Evolutionary conservation across 2,113 vertebrate genomes (phyloP).

Genomic region (Trichomycterus rosablanca): DNA sequence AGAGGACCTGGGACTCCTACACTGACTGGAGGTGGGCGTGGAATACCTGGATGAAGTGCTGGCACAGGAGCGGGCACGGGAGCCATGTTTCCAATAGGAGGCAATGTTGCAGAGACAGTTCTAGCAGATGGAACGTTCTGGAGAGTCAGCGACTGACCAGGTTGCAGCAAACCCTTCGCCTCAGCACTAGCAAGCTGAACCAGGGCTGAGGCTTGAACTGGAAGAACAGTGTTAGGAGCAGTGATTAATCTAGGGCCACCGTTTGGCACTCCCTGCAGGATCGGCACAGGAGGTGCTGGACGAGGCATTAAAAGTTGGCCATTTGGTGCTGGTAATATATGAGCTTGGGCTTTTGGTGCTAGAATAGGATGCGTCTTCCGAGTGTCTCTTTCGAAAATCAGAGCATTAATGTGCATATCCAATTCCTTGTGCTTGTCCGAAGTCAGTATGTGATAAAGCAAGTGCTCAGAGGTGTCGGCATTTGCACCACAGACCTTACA

Average conservation of each 20-base stretch:
- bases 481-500: slow-evolving; percentile 83
- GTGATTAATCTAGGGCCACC: slow-evolving; percentile 57
- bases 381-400: slow-evolving; percentile 75
- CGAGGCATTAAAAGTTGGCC: slow-evolving; percentile 45
- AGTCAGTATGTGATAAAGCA: slow-evolving; percentile 87
- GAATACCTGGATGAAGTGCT: slow-evolving; percentile 36
- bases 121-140: slow-evolving; percentile 56
- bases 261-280: slow-evolving; percentile 52
- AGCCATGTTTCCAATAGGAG: slow-evolving; percentile 33
- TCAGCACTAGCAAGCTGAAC: slow-evolving; percentile 72
- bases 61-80: slow-evolving; percentile 43
- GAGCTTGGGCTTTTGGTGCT: slow-evolving; percentile 62
- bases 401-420: slow-evolving; percentile 76
- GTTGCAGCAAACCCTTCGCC: slow-evolving; percentile 67
- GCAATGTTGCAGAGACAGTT: slow-evolving; percentile 18
- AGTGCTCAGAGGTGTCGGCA: slow-evolving; percentile 79
- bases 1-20: slow-evolving; percentile 47
- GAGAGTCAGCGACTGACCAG: slow-evolving; percentile 60
- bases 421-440: slow-evolving; percentile 81
- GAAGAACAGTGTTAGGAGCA: slow-evolving; percentile 60
- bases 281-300: slow-evolving; percentile 11
- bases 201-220: slow-evolving; percentile 68
- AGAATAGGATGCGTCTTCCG: slow-evolving; percentile 61
- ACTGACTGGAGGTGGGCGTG: slow-evolving; percentile 52
- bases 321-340: slow-evolving; percentile 32